phyloP scores from a whole-genome alignment of 2,113 vertebrate genomes.

The Callionymus lyra region DNA sequence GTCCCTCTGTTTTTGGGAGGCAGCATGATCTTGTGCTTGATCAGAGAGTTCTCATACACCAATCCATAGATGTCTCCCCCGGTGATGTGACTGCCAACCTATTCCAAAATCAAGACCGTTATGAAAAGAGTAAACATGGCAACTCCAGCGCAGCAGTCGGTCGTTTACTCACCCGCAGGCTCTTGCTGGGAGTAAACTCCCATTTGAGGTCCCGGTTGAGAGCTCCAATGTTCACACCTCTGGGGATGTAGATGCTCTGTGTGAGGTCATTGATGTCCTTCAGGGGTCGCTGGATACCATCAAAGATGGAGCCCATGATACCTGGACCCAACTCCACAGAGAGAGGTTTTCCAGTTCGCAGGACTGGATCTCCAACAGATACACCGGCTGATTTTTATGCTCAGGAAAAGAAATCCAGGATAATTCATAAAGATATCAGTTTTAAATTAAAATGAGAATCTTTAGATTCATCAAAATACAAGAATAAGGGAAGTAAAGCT shows the following conservation, averaged over 20 bases:
- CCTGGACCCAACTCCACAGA: constrained; percentile 95
- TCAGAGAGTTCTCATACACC: constrained; percentile 90
- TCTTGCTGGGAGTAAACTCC: constrained; percentile 85
- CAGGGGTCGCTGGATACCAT: constrained; percentile 93
- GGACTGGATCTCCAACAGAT: constrained; percentile 94
- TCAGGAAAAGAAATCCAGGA: constrained; percentile 61
- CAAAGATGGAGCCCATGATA: constrained; percentile 98
- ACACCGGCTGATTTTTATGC: constrained; percentile 76
- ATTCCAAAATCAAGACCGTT: not conserved
- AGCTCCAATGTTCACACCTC: constrained; percentile 91
- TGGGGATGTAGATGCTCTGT: constrained; percentile 93
- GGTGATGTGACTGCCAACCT: constrained; percentile 94
- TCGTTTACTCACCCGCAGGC: constrained; percentile 69
- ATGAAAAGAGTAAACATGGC: not conserved
- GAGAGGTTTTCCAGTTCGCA: constrained; percentile 93
- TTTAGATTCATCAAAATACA: no score
- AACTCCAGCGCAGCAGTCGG: not conserved
- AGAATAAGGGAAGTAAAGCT: no score
- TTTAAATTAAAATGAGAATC: no score
- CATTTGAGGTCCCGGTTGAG: constrained; percentile 87
- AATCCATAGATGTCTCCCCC: constrained; percentile 91
- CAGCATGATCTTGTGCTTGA: constrained; percentile 93
- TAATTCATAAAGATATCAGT: no score
- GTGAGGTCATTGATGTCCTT: constrained; percentile 88
- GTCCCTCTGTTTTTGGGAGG: constrained; percentile 89